A percentile compares a stretch with the other conserved stretches of the same genome.
These are phyloP conservation scores for Hippolais icterina DNA, from an alignment of 2,113 vertebrate species.

Conservation along the genomic window DNA sequence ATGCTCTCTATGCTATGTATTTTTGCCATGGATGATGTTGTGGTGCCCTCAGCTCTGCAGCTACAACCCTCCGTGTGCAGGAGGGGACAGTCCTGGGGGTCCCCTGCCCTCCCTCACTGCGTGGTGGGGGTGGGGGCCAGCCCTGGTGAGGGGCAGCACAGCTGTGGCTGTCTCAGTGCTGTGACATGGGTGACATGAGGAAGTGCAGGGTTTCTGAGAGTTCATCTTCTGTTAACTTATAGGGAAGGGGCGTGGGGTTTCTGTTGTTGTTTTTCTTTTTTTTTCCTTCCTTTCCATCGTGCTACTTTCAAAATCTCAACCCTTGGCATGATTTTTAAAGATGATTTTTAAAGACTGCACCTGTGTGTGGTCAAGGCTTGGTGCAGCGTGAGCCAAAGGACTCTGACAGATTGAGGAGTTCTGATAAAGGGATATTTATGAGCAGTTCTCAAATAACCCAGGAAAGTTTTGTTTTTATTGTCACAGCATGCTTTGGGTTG, in stretches of 20 bases:
- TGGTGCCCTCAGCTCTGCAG: not conserved
- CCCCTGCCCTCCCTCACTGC: rapidly evolving
- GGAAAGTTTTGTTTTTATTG: not conserved
- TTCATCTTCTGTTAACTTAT: not conserved
- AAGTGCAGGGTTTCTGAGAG: not conserved
- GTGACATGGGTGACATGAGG: not conserved
- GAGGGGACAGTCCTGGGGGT: not conserved
- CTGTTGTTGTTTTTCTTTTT: not conserved
- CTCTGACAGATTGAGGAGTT: not conserved
- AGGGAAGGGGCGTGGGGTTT: not conserved
- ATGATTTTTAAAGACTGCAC: not conserved
- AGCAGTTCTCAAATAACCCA: not conserved
- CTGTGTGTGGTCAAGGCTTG: not conserved
- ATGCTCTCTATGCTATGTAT: not conserved
- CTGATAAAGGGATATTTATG: not conserved
- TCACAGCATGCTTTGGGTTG: not conserved
- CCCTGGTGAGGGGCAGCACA: not conserved
- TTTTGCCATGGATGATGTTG: rapidly evolving
- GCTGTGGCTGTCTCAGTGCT: not conserved
- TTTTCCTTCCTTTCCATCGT: not conserved
- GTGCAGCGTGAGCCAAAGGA: not conserved
- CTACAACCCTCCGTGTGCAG: rapidly evolving
- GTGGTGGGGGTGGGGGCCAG: rapidly evolving
- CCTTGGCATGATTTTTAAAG: not conserved
- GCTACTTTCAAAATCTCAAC: not conserved